Evolutionary conservation across 2,797 vertebrate species (phyloP), one percentile per base, ranked within the genome.

Genomic region (Poeciliopsis infans): DNA sequence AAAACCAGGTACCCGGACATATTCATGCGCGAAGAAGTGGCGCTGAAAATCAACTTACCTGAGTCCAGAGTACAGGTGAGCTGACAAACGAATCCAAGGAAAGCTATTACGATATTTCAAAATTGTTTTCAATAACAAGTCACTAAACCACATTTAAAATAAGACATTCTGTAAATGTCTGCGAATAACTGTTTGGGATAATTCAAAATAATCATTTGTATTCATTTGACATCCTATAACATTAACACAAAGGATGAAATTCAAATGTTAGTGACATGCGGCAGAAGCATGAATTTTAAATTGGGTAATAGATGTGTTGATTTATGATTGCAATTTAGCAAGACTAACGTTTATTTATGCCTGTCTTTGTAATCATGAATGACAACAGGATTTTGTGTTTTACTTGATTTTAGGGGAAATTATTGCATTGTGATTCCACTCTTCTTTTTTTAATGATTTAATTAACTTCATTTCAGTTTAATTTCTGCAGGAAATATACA

Each of bases 1-100:
- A 99, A 99, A 95, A 99, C 98, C 73, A 97, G 98, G 46, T 99
- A 99, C 89, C 98, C 98, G 46, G 98, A 99, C 87, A 99, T 99
- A 95, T 99, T 99, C 95, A 99, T 99, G 98, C 94, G 98, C 45
- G 98, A 99, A 89, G 98, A 99, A 86, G 98, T 99, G 91, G 98
- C 98, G 0, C 94, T 99, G 90, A 99, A 99, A 95, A 99, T 99
- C 93, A 99, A 99, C 91, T 94, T 99, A 86, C 98, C 98, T 0
- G 98, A 99, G 88, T 99, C 98, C 82, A 93, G 98, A 80, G 98
- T 99, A 46, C 98, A 99, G 97, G 98, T 98, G 96, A 92, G 96
- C 61, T 5, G 5, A 41, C 2, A 7, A 3, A n/a, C 70, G 46
- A 15, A 66, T 66, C 11, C 59, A 45, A n/a, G 7, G n/a, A 43